Evolutionary conservation across 2,888 invertebrate species (phyloP).

Genomic region (Molorchus minor): DNA sequence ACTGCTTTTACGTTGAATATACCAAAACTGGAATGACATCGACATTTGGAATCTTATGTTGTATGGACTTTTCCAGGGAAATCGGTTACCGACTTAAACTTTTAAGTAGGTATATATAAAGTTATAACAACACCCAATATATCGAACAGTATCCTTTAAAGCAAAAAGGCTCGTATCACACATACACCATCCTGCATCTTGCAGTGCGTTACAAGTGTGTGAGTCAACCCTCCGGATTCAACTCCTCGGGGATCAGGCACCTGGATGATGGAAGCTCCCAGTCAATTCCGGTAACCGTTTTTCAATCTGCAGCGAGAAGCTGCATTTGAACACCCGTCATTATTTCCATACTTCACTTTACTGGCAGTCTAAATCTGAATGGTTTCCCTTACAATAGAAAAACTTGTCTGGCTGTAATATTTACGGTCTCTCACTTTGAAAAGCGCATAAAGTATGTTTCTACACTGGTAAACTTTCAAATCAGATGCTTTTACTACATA

Average conservation of each 20-base stretch:
- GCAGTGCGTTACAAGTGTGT: constrained; percentile 36
- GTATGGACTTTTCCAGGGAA: too few species aligned
- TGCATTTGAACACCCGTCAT: constrained; percentile 53
- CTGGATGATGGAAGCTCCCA: constrained; percentile 61
- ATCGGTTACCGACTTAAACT: too few species aligned
- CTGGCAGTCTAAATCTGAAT: constrained; percentile 11
- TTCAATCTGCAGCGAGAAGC: constrained; percentile 60
- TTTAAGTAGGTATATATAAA: too few species aligned
- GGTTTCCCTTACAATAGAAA: constrained; percentile 15
- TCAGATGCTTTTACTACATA: too few species aligned
- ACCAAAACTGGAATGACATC: too few species aligned
- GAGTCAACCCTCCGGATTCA: constrained; percentile 49
- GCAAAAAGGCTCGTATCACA: constrained; percentile 37
- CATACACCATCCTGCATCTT: constrained; percentile 30
- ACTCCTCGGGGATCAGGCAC: constrained; percentile 58
- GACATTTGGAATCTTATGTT: too few species aligned
- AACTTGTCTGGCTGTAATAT: constrained; percentile 2
- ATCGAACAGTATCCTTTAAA: constrained; percentile 21
- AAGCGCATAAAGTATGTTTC: neutral
- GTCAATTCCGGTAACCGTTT: constrained; percentile 62
- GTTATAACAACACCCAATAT: too few species aligned
- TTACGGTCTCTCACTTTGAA: neutral
- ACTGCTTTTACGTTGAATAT: too few species aligned
- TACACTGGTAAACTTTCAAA: too few species aligned
- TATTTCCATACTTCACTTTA: constrained; percentile 45